Percentiles rank a stretch among this genome's conserved stretches.
Conservation (phyloP, 2,113 vertebrate species). For the Sinosuthora webbiana region DNA sequence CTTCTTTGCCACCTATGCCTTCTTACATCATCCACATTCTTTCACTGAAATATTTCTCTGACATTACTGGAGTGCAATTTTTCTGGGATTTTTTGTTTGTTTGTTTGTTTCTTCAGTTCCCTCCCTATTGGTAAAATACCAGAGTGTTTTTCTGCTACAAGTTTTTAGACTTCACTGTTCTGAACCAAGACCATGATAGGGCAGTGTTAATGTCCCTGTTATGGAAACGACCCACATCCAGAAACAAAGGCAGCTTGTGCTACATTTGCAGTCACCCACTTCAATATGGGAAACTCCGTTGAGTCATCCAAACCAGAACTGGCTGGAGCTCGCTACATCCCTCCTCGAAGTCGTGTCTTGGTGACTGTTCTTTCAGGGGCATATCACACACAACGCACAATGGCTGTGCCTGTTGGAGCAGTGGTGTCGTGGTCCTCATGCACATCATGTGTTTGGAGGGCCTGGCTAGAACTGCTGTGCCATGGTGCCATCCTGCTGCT, state of each 20-base stretch:
- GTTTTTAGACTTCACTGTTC: background rate
- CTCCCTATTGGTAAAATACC: background rate
- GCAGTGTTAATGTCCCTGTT: background rate
- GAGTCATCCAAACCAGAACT: background rate
- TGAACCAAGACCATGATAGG: background rate
- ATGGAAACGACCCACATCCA: background rate
- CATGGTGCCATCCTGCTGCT: background rate
- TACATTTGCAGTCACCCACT: background rate
- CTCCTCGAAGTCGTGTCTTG: rapidly evolving
- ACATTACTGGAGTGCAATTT: background rate
- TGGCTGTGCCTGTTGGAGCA: background rate
- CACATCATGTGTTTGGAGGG: background rate
- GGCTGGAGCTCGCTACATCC: background rate
- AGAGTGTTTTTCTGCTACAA: background rate
- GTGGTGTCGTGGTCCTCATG: rapidly evolving
- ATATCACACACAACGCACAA: rapidly evolving
- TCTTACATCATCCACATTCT: background rate
- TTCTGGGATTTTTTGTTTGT: background rate
- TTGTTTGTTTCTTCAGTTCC: background rate
- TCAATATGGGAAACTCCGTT: rapidly evolving
- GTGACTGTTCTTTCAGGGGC: background rate
- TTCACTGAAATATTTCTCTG: background rate
- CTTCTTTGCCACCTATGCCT: background rate
- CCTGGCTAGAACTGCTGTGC: background rate
- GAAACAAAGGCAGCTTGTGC: background rate